Conservation (phyloP, 2,113 vertebrate genomes). For the Takifugu bimaculatus region DNA sequence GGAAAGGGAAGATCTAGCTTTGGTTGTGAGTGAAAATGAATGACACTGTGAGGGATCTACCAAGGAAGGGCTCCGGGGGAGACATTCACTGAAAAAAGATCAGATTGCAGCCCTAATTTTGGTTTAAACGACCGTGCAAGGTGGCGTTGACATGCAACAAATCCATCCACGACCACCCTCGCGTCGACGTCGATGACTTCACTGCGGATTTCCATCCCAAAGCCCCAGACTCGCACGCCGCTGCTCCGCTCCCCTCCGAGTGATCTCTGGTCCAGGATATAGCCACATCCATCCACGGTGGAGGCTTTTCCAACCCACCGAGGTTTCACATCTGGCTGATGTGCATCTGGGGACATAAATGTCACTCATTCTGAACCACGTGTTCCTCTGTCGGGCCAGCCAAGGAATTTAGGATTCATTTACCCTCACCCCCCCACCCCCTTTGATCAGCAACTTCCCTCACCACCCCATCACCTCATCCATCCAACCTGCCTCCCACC, state of each 20-base stretch:
- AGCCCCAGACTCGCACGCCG: conserved; percentile 61
- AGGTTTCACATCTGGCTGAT: conserved; percentile 26
- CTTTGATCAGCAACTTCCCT: conserved; percentile 30
- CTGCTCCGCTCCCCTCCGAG: conserved; percentile 38
- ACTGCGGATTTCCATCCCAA: conserved; percentile 71
- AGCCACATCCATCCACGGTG: conserved; percentile 34
- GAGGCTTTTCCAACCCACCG: conserved; percentile 15
- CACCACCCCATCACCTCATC: conserved; percentile 24
- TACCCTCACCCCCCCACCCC: conserved; percentile 25
- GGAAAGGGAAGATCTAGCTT: conserved; percentile 8
- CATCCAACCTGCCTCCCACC: conserved; percentile 39
- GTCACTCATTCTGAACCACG: conserved; percentile 67
- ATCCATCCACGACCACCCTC: conserved; percentile 52
- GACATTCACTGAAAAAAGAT: conserved; percentile 48
- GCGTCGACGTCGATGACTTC: conserved; percentile 63
- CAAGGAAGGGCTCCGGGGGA: conserved; percentile 63
- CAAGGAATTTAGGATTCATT: conserved; percentile 64
- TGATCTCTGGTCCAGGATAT: conserved; percentile 41
- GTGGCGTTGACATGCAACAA: no score
- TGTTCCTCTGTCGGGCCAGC: conserved; percentile 64
- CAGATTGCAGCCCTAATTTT: no score
- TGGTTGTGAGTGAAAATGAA: conserved; percentile 50
- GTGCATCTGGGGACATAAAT: conserved; percentile 63
- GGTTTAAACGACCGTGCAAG: no score
- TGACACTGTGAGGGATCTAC: conserved; percentile 53